These are phyloP conservation scores for Macquaria australasica DNA, from an alignment of 2,113 vertebrate genomes.

Conservation along the genomic window DNA sequence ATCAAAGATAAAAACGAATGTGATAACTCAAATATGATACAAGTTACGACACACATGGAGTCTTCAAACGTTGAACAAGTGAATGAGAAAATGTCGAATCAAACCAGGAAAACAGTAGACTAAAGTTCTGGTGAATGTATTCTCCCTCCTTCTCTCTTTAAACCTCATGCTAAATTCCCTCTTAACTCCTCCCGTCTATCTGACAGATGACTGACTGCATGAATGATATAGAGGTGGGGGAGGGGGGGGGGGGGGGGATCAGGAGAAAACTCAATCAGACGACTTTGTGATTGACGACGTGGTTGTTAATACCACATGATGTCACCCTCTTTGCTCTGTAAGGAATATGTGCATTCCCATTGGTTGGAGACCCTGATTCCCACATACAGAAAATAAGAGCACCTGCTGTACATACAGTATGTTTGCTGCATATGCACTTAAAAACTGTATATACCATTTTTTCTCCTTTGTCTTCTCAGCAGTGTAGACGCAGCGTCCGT, in stretches of 20 bases:
- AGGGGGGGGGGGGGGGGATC: background rate
- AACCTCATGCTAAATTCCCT: background rate
- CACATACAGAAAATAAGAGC: background rate
- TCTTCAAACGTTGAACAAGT: background rate
- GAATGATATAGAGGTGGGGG: background rate
- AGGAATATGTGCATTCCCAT: too few species aligned
- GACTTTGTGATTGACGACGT: constrained; percentile 9
- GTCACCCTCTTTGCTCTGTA: constrained; percentile 11
- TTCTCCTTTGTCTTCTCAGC: background rate
- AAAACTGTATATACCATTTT: background rate
- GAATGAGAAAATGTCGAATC: background rate
- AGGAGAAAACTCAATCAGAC: constrained; percentile 4
- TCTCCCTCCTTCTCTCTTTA: background rate
- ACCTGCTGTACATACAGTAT: background rate
- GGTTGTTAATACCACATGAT: background rate
- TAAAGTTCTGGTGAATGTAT: background rate
- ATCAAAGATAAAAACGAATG: background rate
- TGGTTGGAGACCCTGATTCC: background rate
- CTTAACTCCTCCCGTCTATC: background rate
- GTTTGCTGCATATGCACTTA: background rate
- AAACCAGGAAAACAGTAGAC: background rate
- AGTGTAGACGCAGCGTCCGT: background rate
- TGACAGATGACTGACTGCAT: background rate
- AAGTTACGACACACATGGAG: background rate
- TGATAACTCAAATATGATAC: too few species aligned